Conservation (phyloP, 2,113 vertebrate genomes). For the Todiramphus saurophagus region DNA sequence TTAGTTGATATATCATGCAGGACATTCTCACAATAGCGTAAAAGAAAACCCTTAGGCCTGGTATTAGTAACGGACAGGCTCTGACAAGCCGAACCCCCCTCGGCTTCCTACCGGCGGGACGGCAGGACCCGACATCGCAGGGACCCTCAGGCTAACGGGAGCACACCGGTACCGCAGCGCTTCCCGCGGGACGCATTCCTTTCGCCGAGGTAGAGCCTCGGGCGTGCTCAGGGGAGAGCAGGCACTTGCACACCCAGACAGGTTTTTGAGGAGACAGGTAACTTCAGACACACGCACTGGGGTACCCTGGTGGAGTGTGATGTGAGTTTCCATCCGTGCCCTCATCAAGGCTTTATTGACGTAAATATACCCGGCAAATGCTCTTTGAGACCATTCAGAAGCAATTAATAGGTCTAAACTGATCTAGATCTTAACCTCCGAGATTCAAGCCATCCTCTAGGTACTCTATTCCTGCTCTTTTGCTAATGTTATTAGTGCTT, state of each 20-base stretch:
- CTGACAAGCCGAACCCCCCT: not conserved
- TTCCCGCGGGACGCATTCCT: not conserved
- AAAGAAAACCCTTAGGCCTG: not conserved
- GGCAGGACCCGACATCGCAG: not conserved
- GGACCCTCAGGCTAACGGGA: not conserved
- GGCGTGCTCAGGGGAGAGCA: not conserved
- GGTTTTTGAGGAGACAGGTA: not conserved
- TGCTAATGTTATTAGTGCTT: not conserved
- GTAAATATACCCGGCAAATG: conserved; percentile 13
- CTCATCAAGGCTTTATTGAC: conserved; percentile 32
- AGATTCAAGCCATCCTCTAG: not conserved
- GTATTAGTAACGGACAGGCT: not conserved
- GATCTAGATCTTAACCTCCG: conserved; percentile 33
- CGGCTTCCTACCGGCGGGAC: too few species aligned
- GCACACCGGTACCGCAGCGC: not conserved
- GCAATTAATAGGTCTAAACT: conserved; percentile 51
- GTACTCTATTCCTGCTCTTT: conserved; percentile 14
- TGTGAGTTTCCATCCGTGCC: conserved; percentile 7
- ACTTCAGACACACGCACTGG: not conserved
- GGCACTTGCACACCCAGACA: not conserved
- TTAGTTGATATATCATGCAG: not conserved
- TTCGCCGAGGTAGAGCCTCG: too few species aligned
- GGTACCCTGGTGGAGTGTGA: not conserved
- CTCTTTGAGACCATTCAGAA: conserved; percentile 42
- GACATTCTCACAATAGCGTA: not conserved